Percentiles rank a stretch among this genome's conserved stretches.
phyloP scores from a whole-genome alignment of 2,113 vertebrate species.

The Hirundichthys speculiger region DNA sequence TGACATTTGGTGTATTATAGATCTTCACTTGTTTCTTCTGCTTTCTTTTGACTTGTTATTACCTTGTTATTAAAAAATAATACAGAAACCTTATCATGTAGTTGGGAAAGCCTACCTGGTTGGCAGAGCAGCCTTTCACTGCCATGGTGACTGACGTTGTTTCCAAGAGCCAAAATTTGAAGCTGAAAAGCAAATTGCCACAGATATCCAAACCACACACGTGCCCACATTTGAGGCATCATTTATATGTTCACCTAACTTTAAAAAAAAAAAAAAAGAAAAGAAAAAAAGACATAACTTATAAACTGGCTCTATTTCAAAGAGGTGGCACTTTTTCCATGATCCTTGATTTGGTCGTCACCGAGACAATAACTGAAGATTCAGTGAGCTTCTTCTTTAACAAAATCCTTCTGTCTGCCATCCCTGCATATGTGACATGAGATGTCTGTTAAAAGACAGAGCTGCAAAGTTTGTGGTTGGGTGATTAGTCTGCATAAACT shows the following conservation, averaged over 20 bases:
- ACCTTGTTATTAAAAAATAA: not conserved
- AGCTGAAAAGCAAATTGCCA: slow-evolving; percentile 39
- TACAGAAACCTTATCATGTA: not conserved
- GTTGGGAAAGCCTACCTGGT: slow-evolving; percentile 68
- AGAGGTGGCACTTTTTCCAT: slow-evolving; percentile 1
- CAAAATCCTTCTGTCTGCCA: slow-evolving; percentile 1
- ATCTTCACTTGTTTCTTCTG: not conserved
- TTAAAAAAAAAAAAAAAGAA: too few relatives aligned
- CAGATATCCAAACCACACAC: slow-evolving; percentile 23
- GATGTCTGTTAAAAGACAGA: slow-evolving; percentile 1
- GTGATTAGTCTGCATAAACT: slow-evolving; percentile 59
- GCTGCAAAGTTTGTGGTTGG: slow-evolving; percentile 18
- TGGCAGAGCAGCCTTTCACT: slow-evolving; percentile 53
- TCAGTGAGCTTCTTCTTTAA: not conserved
- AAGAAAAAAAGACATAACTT: not conserved
- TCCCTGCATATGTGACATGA: not conserved
- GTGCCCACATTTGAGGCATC: slow-evolving; percentile 25
- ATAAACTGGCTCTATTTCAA: not conserved
- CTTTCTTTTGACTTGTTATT: not conserved
- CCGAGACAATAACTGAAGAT: slow-evolving; percentile 8
- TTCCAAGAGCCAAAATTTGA: slow-evolving; percentile 33
- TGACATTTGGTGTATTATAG: not conserved
- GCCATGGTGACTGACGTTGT: slow-evolving; percentile 34
- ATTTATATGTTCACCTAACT: not conserved
- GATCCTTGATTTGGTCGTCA: slow-evolving; percentile 12